Percentiles rank a stretch among this genome's conserved stretches.
These are phyloP conservation scores for Trichomycterus rosablanca DNA, from an alignment of 2,113 vertebrate species.

Conservation along the genomic window DNA sequence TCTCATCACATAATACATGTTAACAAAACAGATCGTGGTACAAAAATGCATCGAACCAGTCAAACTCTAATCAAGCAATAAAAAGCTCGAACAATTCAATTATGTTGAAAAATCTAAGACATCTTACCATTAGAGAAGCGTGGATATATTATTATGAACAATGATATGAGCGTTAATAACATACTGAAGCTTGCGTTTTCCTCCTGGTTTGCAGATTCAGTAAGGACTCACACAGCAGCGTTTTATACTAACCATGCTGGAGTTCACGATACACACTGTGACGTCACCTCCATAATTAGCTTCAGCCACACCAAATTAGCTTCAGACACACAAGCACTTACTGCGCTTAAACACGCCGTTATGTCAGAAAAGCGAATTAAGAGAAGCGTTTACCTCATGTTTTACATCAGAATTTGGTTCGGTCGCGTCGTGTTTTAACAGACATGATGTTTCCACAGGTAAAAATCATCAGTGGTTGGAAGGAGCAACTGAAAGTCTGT, in stretches of 20 bases:
- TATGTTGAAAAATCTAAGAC: no score
- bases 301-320: slow-evolving; percentile 16
- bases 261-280: slow-evolving; percentile 51
- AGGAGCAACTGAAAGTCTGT: background rate
- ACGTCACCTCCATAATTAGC: slow-evolving; percentile 60
- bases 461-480: background rate
- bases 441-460: no score
- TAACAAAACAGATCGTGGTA: no score
- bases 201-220: slow-evolving; percentile 5
- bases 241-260: slow-evolving; percentile 62
- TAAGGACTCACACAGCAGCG: slow-evolving; percentile 35
- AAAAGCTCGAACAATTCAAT: no score
- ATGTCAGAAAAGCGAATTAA: background rate
- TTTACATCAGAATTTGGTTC: background rate
- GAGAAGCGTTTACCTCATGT: background rate
- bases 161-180: background rate
- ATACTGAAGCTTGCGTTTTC: no score
- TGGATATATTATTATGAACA: slow-evolving; percentile 20
- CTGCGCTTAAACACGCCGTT: background rate
- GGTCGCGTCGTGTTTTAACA: background rate
- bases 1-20: no score
- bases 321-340: slow-evolving; percentile 2
- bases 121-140: slow-evolving; percentile 29
- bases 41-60: no score
- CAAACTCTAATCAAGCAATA: no score